Evolutionary conservation across 2,888 invertebrate genomes (phyloP).

Genomic region (Phania funesta): DNA sequence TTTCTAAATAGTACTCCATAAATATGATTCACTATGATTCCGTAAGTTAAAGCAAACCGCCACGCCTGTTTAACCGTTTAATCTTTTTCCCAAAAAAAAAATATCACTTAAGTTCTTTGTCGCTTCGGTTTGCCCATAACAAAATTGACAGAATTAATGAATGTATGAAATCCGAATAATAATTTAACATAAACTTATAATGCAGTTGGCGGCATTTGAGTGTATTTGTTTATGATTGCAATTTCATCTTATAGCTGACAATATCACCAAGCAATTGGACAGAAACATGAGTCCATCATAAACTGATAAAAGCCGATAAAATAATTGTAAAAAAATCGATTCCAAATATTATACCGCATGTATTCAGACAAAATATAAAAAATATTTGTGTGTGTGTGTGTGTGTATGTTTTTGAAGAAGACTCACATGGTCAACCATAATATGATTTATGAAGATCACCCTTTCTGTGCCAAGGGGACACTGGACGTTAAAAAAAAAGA

Average conservation of each 20-base stretch:
- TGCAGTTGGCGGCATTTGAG: conserved; percentile 57
- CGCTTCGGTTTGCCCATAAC: not conserved
- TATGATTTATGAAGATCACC: conserved; percentile 68
- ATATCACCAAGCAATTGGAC: conserved; percentile 66
- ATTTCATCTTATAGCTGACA: conserved; percentile 59
- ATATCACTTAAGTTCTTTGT: not conserved
- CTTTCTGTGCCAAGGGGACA: conserved; percentile 55
- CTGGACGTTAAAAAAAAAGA: conserved; percentile 13
- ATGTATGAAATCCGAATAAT: conserved; percentile 36
- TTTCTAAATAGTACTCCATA: too few relatives aligned
- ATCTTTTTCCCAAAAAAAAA: not conserved
- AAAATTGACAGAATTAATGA: conserved; percentile 26
- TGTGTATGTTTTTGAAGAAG: too few relatives aligned
- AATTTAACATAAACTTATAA: conserved; percentile 58
- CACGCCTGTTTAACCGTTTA: too few relatives aligned
- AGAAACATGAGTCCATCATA: conserved; percentile 67
- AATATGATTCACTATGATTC: too few relatives aligned
- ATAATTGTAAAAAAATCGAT: conserved; percentile 18
- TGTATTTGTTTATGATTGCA: conserved; percentile 35
- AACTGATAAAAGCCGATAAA: conserved; percentile 67
- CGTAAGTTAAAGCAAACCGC: not conserved
- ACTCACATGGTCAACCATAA: conserved; percentile 54
- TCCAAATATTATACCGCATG: conserved; percentile 4
- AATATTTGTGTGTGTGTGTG: not conserved
- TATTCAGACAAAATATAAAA: conserved; percentile 25